Percentiles rank a stretch among this genome's conserved stretches.
These are phyloP conservation scores for Bucco capensis DNA, from an alignment of 2,113 vertebrate species.

Conservation along the genomic window DNA sequence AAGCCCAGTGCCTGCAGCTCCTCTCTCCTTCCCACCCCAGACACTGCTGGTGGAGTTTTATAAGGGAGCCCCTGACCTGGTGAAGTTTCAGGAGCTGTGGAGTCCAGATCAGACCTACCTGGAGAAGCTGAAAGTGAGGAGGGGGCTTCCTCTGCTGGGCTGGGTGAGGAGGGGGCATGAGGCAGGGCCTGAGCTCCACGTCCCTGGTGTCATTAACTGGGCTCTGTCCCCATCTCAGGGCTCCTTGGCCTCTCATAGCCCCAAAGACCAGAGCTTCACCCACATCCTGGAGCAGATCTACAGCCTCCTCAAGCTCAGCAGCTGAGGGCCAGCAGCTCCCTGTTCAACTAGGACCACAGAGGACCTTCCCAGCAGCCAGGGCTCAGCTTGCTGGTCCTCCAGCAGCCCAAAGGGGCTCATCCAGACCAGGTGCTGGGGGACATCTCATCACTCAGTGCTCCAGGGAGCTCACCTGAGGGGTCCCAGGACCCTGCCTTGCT, in stretches of 20 bases:
- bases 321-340: constrained; percentile 20
- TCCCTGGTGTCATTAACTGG: not conserved
- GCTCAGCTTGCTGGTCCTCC: not conserved
- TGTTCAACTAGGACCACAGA: not conserved
- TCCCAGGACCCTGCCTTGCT: not conserved
- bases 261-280: constrained; percentile 89
- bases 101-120: constrained; percentile 88
- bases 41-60: constrained; percentile 92
- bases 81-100: constrained; percentile 90
- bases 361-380: not conserved
- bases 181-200: rapidly evolving
- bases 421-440: not conserved
- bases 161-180: not conserved
- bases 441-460: not conserved
- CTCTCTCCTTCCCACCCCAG: constrained; percentile 51
- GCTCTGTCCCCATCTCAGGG: constrained; percentile 61
- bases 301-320: constrained; percentile 76
- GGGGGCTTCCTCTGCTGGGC: not conserved
- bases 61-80: constrained; percentile 85
- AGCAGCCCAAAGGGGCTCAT: not conserved
- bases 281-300: constrained; percentile 91
- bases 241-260: constrained; percentile 88
- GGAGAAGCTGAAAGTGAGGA: constrained; percentile 91
- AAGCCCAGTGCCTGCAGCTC: not conserved
- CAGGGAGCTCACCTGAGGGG: not conserved